Base-by-base conservation (phyloP, 1,140 invertebrate species). In the Bombus waltoni region DNA sequence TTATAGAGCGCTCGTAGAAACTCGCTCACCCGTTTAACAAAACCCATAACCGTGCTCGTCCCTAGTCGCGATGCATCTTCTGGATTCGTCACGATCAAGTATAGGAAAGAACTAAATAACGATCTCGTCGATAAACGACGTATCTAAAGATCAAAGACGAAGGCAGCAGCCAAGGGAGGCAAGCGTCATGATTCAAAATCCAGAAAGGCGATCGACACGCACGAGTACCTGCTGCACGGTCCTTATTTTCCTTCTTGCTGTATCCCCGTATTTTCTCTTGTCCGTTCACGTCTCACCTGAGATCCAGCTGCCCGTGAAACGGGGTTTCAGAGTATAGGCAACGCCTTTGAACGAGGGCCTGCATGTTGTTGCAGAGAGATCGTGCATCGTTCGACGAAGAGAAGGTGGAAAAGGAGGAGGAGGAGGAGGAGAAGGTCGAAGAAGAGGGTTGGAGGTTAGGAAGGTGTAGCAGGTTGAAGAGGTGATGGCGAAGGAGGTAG, bases 331-430 rank as follows among this genome's bases (percentile, higher is more conserved):
- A 77, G 42, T 13, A 8, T 81, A 71, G 66, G 59, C 72, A 81
- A 87, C 88, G 88, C 85, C 85, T 89, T 72, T 76, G 78, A 70
- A 81, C 88, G 81, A 84, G 78, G 85, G 85, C 81, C n/a, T 85
- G 89, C 89, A 85, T 85, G 89, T 89, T 87, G 88, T 89, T 89
- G 81, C 76, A 82, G 78, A 85, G 81, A 89, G 88, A 89, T 88
- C 83, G 86, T 77, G 85, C 81, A 76, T 81, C 76, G 87, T 59
- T 75, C 78, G 81, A 66, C 35, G 59, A 8, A 10, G 57, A 25
- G 35, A 22, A n/a, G 62, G 38, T 32, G 32, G 42, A 18, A 28
- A 35, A 0, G 4, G 47, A 18, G 35, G 42, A 0, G 4, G 47
- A 11, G 35, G 13, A 32, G 62, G 35, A n/a, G 28, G 62, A 59